phyloP scores from a whole-genome alignment of 2,797 vertebrate species.

The Gephyroberyx darwinii region DNA sequence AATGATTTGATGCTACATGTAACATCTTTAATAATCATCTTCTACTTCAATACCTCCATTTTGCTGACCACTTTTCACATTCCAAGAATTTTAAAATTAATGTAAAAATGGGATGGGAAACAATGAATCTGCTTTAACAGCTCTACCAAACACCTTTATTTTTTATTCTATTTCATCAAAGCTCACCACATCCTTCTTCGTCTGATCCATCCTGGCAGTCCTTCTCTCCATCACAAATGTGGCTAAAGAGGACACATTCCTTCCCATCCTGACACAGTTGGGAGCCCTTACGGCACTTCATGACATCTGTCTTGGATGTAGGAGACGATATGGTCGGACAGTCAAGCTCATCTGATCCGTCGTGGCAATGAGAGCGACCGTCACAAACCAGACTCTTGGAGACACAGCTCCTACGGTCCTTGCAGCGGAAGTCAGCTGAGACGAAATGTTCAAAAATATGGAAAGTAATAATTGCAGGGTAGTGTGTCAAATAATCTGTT shows the following conservation, averaged over 20 bases:
- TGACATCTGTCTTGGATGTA: accelerated
- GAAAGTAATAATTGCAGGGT: too few species aligned
- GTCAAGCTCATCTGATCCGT: conserved; percentile 75
- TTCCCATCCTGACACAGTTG: conserved; percentile 72
- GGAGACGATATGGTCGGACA: conserved; percentile 43
- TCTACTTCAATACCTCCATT: too few species aligned
- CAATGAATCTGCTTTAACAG: too few species aligned
- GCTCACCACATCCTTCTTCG: conserved; percentile 79
- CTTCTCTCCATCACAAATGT: conserved; percentile 80
- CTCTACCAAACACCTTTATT: background rate
- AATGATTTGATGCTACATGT: too few species aligned
- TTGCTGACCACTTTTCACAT: too few species aligned
- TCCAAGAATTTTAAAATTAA: too few species aligned
- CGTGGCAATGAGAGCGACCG: conserved; percentile 72
- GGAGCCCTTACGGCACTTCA: conserved; percentile 72
- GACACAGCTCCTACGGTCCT: conserved; percentile 73
- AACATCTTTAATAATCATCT: too few species aligned
- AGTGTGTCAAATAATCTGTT: too few species aligned
- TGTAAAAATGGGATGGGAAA: too few species aligned
- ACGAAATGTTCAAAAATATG: background rate
- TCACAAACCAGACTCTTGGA: conserved; percentile 72
- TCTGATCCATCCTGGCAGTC: conserved; percentile 89
- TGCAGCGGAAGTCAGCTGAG: conserved; percentile 74
- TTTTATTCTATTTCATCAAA: too few species aligned
- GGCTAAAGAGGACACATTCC: too few species aligned